Conservation (phyloP, 2,113 vertebrate species). For the Mastomys natalensis region DNA sequence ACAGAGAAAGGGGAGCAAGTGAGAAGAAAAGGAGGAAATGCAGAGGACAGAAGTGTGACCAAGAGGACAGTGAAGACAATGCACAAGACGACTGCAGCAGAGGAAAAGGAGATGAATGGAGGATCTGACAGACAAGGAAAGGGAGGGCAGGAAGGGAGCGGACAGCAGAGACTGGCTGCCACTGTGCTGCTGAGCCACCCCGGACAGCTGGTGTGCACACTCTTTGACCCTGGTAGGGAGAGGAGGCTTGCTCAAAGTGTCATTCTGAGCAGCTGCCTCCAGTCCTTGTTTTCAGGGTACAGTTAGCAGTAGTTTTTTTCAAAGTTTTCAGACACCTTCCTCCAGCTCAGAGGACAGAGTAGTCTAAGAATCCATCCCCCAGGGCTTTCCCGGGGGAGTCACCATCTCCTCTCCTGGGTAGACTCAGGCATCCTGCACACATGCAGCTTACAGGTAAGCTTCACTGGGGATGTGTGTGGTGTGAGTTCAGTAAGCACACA, state of each 20-base stretch:
- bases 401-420: not conserved
- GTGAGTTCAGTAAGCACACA: not conserved
- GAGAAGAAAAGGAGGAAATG: not conserved
- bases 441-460: not conserved
- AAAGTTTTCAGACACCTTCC: not conserved
- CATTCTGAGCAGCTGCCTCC: not conserved
- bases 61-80: not conserved
- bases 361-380: not conserved
- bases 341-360: not conserved
- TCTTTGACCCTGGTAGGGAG: too few species aligned
- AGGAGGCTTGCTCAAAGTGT: not conserved
- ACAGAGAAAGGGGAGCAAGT: not conserved
- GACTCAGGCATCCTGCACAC: not conserved
- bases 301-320: not conserved
- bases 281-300: not conserved
- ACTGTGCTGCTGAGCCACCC: fast-evolving
- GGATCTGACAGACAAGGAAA: not conserved
- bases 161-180: not conserved
- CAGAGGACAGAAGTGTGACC: not conserved
- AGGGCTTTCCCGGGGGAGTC: not conserved
- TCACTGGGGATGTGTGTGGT: not conserved
- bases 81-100: not conserved
- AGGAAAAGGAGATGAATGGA: not conserved
- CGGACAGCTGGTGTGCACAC: fast-evolving
- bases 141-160: not conserved